Evolutionary conservation across 2,797 vertebrate species (phyloP).

Genomic region (Bryconaethiops microstoma): DNA sequence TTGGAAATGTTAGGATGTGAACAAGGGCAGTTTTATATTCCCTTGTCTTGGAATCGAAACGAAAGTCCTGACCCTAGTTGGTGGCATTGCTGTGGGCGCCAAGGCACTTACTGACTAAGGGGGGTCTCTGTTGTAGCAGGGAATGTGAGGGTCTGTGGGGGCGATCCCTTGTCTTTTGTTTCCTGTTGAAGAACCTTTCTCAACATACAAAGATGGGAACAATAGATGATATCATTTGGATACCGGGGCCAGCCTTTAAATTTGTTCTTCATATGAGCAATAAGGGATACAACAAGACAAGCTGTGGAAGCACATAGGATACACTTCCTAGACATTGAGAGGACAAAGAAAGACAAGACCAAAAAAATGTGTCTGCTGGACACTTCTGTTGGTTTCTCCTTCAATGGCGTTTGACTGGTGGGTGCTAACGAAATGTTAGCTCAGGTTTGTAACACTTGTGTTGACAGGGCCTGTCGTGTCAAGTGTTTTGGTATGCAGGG

Average conservation of each 20-base stretch:
- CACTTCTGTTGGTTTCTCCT: neutral
- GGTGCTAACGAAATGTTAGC: neutral
- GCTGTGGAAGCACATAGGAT: slow-evolving; percentile 13
- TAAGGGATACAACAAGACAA: slow-evolving; percentile 19
- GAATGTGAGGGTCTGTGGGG: slow-evolving; percentile 41
- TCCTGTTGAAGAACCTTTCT: slow-evolving; percentile 55
- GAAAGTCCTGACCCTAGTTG: neutral
- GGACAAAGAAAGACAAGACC: neutral
- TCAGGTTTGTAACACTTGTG: neutral
- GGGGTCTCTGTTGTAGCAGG: slow-evolving; percentile 46
- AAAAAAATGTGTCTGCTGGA: neutral
- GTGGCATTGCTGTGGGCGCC: slow-evolving; percentile 35
- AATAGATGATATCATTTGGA: slow-evolving; percentile 53
- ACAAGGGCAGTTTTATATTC: slow-evolving; percentile 25
- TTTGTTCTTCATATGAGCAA: slow-evolving; percentile 35
- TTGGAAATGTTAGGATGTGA: slow-evolving; percentile 18
- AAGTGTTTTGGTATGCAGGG: slow-evolving; percentile 1
- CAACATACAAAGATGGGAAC: slow-evolving; percentile 45
- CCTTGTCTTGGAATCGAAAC: neutral
- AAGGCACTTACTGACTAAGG: slow-evolving; percentile 21
- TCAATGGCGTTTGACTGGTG: neutral
- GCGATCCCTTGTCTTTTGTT: slow-evolving; percentile 55
- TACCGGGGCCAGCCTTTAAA: slow-evolving; percentile 18
- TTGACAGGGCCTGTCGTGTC: slow-evolving; percentile 9
- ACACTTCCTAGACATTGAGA: neutral